These are phyloP conservation scores for human DNA, from an alignment of 2,113 vertebrate genomes.

Conservation along the genomic window DNA sequence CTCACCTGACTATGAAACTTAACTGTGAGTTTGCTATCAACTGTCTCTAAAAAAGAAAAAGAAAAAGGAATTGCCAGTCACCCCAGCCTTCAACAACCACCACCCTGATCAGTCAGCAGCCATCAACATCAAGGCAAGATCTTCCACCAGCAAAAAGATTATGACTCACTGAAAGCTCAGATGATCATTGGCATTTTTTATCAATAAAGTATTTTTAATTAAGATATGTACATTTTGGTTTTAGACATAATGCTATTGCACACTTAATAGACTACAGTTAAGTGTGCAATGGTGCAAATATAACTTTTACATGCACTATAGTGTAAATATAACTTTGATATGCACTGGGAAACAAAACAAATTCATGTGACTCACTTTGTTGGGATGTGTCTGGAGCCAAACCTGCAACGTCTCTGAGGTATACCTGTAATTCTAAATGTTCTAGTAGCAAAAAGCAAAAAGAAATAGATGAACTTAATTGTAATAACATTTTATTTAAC, in stretches of 20 bases:
- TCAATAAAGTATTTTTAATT: background rate
- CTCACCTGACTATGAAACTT: background rate
- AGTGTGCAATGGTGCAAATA: background rate
- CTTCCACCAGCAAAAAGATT: background rate
- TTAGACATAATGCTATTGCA: background rate
- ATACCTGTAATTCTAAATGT: background rate
- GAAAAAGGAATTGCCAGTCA: background rate
- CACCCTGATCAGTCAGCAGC: background rate
- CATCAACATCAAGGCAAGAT: background rate
- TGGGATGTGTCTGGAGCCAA: background rate
- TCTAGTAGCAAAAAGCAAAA: background rate
- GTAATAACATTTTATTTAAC: constrained; percentile 1
- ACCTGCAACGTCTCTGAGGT: background rate
- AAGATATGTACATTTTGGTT: background rate
- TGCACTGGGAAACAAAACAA: background rate
- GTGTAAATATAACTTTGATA: background rate
- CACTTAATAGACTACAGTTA: background rate
- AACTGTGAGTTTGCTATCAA: background rate
- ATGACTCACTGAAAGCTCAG: background rate
- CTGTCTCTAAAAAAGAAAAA: background rate
- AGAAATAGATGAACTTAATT: background rate
- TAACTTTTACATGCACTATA: background rate
- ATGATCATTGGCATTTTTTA: background rate
- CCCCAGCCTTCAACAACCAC: background rate
- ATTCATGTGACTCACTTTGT: background rate